Evolutionary conservation across 1,140 invertebrate species (phyloP).

Genomic region (Megalopta genalis): DNA sequence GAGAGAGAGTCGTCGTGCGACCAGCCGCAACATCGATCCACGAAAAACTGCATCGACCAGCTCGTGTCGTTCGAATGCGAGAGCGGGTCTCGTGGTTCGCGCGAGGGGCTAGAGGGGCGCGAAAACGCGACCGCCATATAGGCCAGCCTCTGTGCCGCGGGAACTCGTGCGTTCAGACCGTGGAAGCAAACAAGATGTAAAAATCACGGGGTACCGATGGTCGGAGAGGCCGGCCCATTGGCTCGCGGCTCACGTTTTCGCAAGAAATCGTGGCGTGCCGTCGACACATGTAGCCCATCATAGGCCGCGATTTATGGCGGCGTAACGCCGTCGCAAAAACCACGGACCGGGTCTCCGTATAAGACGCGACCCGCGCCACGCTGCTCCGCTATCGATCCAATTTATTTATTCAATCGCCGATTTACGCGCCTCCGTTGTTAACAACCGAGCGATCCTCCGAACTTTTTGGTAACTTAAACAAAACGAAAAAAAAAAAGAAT

Average conservation of each 20-base stretch:
- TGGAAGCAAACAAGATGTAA: slow-evolving; percentile 74
- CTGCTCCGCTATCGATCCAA: slow-evolving; percentile 73
- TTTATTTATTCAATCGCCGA: slow-evolving; percentile 69
- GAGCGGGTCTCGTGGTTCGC: neutral
- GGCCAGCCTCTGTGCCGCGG: slow-evolving; percentile 22
- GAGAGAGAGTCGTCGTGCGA: neutral
- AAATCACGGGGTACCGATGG: slow-evolving; percentile 64
- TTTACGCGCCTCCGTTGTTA: too few relatives aligned
- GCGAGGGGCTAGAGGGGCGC: slow-evolving; percentile 29
- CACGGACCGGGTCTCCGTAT: slow-evolving; percentile 62
- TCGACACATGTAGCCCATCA: slow-evolving; percentile 78
- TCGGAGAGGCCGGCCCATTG: slow-evolving; percentile 50
- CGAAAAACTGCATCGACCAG: slow-evolving; percentile 53
- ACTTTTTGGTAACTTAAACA: too few relatives aligned
- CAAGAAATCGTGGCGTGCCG: slow-evolving; percentile 75
- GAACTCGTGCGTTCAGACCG: slow-evolving; percentile 22
- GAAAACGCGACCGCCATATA: slow-evolving; percentile 57
- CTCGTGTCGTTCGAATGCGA: slow-evolving; percentile 30
- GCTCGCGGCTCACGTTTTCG: slow-evolving; percentile 73
- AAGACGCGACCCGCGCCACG: slow-evolving; percentile 61
- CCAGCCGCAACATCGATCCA: slow-evolving; percentile 38
- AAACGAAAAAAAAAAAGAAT: too few relatives aligned
- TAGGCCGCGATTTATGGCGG: slow-evolving; percentile 76
- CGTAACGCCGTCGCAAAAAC: slow-evolving; percentile 71
- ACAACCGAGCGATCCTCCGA: too few relatives aligned